A percentile compares a stretch with the other conserved stretches of the same genome.
These are phyloP conservation scores for Dorcus hopei DNA, from an alignment of 2,888 invertebrate species.

Conservation along the genomic window DNA sequence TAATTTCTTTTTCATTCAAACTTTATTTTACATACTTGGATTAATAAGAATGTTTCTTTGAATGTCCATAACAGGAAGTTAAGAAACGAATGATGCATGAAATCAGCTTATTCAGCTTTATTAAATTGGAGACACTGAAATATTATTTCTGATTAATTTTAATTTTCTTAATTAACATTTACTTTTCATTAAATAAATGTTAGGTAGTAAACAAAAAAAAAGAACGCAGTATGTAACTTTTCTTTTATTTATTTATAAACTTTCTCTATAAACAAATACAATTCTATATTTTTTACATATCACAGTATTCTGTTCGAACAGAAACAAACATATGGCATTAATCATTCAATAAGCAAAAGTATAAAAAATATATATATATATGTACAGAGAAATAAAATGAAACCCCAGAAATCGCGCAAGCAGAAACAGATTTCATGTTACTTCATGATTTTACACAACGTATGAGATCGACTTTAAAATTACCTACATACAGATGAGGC, in stretches of 20 bases:
- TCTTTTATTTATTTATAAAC: slow-evolving; percentile 14
- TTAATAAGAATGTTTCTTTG: no score
- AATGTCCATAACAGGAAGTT: no score
- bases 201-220: no score
- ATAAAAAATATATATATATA: slow-evolving; percentile 3
- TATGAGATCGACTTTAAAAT: slow-evolving; percentile 10
- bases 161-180: no score
- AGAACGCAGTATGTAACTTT: no score
- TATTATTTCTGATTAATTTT: no score
- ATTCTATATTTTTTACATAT: slow-evolving; percentile 38
- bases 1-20: no score
- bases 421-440: slow-evolving; percentile 4
- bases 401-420: neutral
- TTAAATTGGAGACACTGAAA: no score
- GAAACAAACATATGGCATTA: slow-evolving; percentile 33
- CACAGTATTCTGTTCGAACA: slow-evolving; percentile 37
- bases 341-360: slow-evolving; percentile 7
- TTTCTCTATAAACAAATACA: slow-evolving; percentile 20
- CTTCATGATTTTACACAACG: slow-evolving; percentile 4
- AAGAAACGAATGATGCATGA: no score
- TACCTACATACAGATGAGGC: neutral
- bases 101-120: no score
- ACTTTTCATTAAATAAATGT: no score
- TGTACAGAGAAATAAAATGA: slow-evolving; percentile 8
- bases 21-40: no score